Percentiles rank a stretch among this genome's conserved stretches.
Evolutionary conservation across 92 coral and sea anemone genomes (phyloP).

Genomic region (Porites rus): DNA sequence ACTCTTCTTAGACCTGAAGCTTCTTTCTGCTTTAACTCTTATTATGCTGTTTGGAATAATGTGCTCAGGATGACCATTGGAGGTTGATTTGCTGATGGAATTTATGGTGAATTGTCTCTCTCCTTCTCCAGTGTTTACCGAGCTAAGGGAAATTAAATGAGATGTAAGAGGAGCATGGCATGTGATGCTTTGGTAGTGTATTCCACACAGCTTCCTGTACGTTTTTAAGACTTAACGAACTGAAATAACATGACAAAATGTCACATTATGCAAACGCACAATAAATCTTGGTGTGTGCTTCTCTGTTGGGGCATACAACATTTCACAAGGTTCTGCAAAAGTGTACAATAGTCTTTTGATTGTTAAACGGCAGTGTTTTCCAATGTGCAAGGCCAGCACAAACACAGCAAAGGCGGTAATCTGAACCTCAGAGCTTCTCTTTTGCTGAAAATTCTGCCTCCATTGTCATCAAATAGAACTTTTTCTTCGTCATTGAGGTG

Average conservation of each 20-base stretch:
- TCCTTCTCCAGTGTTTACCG: conserved; percentile 29
- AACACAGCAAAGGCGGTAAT: background rate
- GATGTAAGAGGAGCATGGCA: background rate
- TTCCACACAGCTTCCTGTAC: conserved; percentile 25
- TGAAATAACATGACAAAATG: conserved; percentile 29
- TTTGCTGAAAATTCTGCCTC: conserved; percentile 4
- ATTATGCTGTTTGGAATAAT: conserved; percentile 25
- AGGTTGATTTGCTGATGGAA: conserved; percentile 29
- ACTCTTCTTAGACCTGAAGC: conserved; percentile 10
- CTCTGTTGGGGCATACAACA: conserved; percentile 12
- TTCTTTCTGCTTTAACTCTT: conserved; percentile 33
- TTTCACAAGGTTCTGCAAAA: conserved; percentile 5
- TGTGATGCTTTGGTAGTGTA: background rate
- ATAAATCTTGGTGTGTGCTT: conserved; percentile 9
- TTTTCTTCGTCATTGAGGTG: conserved; percentile 9
- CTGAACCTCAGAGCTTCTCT: conserved; percentile 7
- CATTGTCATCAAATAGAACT: conserved; percentile 6
- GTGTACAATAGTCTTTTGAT: conserved; percentile 19
- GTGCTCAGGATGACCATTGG: conserved; percentile 37
- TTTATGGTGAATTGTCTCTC: conserved; percentile 29
- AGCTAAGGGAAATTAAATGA: background rate
- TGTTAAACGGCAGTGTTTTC: background rate
- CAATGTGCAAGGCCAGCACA: background rate
- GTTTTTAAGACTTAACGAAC: conserved; percentile 13
- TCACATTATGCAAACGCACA: conserved; percentile 34